These are phyloP conservation scores for Cryptus armator DNA, from an alignment of 2,888 invertebrate genomes.

Conservation along the genomic window DNA sequence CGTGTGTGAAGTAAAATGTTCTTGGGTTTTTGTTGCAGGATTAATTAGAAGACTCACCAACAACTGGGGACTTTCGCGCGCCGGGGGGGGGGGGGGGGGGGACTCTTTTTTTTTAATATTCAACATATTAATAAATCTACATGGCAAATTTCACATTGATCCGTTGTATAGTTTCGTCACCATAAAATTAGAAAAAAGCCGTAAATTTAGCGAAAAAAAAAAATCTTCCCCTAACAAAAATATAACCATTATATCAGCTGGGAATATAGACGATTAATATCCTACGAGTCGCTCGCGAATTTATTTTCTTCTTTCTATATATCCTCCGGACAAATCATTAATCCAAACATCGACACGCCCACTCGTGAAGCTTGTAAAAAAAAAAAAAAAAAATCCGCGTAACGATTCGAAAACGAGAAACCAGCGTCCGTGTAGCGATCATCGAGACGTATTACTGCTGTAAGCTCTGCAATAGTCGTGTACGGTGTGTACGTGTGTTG, in stretches of 20 bases:
- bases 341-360: slow-evolving; percentile 52
- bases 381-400: slow-evolving; percentile 32
- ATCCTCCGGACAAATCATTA: slow-evolving; percentile 59
- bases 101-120: too few relatives aligned
- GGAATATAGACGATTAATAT: slow-evolving; percentile 55
- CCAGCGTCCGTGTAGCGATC: background rate
- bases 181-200: too few relatives aligned
- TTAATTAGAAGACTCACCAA: too few relatives aligned
- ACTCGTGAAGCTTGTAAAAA: slow-evolving; percentile 27
- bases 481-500: slow-evolving; percentile 30
- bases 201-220: too few relatives aligned
- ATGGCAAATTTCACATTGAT: too few relatives aligned
- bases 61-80: too few relatives aligned
- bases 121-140: too few relatives aligned
- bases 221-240: slow-evolving; percentile 7
- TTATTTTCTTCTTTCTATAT: slow-evolving; percentile 32
- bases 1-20: too few relatives aligned
- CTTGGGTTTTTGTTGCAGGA: too few relatives aligned
- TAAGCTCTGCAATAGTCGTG: slow-evolving; percentile 9
- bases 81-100: too few relatives aligned
- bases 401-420: slow-evolving; percentile 59
- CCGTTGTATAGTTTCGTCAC: too few relatives aligned
- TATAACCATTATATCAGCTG: slow-evolving; percentile 11
- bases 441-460: background rate
- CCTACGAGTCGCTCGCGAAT: slow-evolving; percentile 24